Evolutionary conservation across 1,140 invertebrate species (phyloP).

Genomic region (Drosophila triauraria): DNA sequence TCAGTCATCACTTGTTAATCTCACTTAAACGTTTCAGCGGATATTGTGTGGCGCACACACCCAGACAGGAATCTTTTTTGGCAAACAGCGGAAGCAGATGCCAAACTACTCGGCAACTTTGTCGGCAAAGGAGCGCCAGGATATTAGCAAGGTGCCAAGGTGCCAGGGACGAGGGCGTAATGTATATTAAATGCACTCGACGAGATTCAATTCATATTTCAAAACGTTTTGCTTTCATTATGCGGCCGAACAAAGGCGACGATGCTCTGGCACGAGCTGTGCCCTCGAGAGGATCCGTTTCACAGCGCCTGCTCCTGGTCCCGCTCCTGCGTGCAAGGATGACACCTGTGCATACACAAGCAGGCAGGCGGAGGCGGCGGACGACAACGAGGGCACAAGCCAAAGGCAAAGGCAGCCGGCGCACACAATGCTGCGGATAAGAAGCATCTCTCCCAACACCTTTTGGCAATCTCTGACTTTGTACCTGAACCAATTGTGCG

Average conservation of each 20-base stretch:
- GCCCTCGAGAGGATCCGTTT: constrained; percentile 64
- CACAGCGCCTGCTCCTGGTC: constrained; percentile 10
- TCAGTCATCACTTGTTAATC: constrained; percentile 79
- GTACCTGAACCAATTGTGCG: constrained; percentile 56
- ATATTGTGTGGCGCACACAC: constrained; percentile 56
- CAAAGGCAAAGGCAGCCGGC: constrained; percentile 24
- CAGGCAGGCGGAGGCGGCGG: constrained; percentile 3
- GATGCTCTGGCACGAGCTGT: constrained; percentile 54
- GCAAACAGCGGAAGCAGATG: constrained; percentile 52
- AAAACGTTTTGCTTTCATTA: constrained; percentile 77
- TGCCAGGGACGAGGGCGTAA: constrained; percentile 48
- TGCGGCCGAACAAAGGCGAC: constrained; percentile 60
- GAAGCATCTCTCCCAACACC: constrained; percentile 53
- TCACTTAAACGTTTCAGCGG: constrained; percentile 78
- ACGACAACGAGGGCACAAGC: not conserved
- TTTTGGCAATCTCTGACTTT: constrained; percentile 57
- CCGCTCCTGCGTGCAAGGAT: constrained; percentile 38
- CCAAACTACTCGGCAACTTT: constrained; percentile 70
- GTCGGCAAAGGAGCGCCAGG: constrained; percentile 61
- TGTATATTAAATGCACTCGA: constrained; percentile 82
- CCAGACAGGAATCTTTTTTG: constrained; percentile 31
- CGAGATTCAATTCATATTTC: constrained; percentile 81
- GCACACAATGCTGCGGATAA: constrained; percentile 41
- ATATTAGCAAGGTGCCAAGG: constrained; percentile 67
- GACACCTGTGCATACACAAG: constrained; percentile 75